Evolutionary conservation across 2,888 invertebrate genomes (phyloP).

Genomic region (Tineola bisselliella): DNA sequence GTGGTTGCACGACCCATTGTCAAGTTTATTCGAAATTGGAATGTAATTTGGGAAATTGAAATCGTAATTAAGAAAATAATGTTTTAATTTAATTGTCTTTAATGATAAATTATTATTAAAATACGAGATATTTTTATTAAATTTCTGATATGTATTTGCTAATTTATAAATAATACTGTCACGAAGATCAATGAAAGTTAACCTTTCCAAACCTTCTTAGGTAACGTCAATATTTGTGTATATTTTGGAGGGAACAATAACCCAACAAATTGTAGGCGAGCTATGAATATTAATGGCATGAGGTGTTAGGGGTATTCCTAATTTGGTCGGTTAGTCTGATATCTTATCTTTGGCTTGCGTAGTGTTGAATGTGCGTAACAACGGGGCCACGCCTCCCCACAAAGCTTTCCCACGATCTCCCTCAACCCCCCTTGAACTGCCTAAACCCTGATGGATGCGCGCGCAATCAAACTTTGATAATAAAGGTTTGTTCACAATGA

Average conservation of each 20-base stretch:
- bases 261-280: background rate
- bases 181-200: background rate
- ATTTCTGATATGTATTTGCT: background rate
- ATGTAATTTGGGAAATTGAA: background rate
- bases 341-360: constrained; percentile 50
- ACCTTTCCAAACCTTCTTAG: background rate
- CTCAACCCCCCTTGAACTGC: constrained; percentile 37
- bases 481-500: constrained; percentile 41
- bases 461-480: constrained; percentile 43
- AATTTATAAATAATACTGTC: background rate
- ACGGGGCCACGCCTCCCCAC: constrained; percentile 50
- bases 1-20: constrained; percentile 4
- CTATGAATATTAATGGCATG: background rate
- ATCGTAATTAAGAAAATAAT: no score
- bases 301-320: constrained; percentile 17
- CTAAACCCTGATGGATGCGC: constrained; percentile 43
- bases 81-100: no score
- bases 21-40: background rate
- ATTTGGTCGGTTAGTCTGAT: constrained; percentile 27
- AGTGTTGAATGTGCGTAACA: constrained; percentile 49
- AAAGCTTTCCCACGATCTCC: constrained; percentile 33
- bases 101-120: no score
- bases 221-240: constrained; percentile 5
- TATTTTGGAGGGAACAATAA: constrained; percentile 4
- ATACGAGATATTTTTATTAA: no score